phyloP scores from a whole-genome alignment of 2,797 vertebrate genomes.

The Echiichthys vipera region DNA sequence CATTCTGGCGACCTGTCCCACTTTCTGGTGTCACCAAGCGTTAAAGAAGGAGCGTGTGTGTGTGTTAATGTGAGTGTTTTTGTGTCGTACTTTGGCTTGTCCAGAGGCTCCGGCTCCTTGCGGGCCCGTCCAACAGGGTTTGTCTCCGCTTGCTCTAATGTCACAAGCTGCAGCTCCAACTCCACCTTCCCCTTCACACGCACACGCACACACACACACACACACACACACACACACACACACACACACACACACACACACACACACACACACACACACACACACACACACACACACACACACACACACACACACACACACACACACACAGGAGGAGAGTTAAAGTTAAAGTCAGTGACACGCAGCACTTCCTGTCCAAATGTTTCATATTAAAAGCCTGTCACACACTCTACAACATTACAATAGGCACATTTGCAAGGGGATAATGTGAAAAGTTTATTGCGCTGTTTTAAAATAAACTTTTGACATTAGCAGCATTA shows the following conservation, averaged over 20 bases:
- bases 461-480: no score
- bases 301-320: conserved; percentile 1
- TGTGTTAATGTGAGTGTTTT: conserved; percentile 5
- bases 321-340: background rate
- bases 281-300: background rate
- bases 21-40: no score
- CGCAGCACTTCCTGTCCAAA: no score
- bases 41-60: no score
- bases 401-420: no score
- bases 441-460: no score
- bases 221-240: conserved; percentile 10
- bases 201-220: conserved; percentile 21
- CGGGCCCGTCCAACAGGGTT: conserved; percentile 89
- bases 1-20: no score
- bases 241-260: conserved; percentile 3
- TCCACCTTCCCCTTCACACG: conserved; percentile 92
- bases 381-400: no score
- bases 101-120: conserved; percentile 93
- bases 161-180: conserved; percentile 92
- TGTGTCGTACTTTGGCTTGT: conserved; percentile 91
- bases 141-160: conserved; percentile 90
- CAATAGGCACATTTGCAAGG: no score
- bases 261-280: background rate
- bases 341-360: background rate
- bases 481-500: no score